Evolutionary conservation across 2,888 invertebrate species (phyloP).

Genomic region (Epinotia brunnichana): DNA sequence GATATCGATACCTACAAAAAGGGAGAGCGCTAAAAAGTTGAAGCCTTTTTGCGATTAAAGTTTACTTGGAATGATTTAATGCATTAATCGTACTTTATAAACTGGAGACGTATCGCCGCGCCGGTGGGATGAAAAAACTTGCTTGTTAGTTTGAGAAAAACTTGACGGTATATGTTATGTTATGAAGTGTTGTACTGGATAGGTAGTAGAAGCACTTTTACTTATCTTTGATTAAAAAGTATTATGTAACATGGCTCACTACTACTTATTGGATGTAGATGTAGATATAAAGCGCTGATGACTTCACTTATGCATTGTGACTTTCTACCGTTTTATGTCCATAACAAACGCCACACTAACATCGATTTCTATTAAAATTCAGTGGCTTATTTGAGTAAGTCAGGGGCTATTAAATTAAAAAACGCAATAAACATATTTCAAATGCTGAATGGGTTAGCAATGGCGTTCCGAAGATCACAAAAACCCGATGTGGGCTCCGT

Average conservation of each 20-base stretch:
- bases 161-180: constrained; percentile 2
- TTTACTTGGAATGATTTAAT: constrained; percentile 43
- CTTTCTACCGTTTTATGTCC: not conserved
- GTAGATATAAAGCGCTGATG: not conserved
- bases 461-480: constrained; percentile 51
- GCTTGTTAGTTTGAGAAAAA: constrained; percentile 23
- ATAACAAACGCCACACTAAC: not conserved
- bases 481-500: constrained; percentile 67
- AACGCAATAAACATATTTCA: constrained; percentile 47
- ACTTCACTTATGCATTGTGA: not conserved
- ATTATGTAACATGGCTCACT: not conserved
- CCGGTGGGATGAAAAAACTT: constrained; percentile 29
- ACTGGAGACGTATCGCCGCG: constrained; percentile 15
- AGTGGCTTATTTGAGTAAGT: not conserved
- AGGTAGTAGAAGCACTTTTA: not conserved
- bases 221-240: not conserved
- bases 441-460: constrained; percentile 25
- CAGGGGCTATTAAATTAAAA: constrained; percentile 1
- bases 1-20: constrained; percentile 70
- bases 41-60: constrained; percentile 39
- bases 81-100: constrained; percentile 37
- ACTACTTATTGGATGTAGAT: not conserved
- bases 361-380: constrained; percentile 1
- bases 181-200: constrained; percentile 2
- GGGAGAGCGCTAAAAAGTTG: constrained; percentile 45